Conservation (phyloP, 2,888 invertebrate species). For the Patella caerulea region DNA sequence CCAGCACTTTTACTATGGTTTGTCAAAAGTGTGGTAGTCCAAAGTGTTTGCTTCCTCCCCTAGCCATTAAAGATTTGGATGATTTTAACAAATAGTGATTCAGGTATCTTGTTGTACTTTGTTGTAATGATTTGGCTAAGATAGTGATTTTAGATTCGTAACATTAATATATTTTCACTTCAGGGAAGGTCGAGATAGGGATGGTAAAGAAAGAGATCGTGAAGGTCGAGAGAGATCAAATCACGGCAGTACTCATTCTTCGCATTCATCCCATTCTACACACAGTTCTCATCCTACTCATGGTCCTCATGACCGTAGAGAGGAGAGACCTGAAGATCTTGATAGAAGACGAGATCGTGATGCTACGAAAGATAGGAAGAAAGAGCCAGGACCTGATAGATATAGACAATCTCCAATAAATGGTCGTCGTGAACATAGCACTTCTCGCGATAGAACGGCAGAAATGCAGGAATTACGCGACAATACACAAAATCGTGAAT, state of each 20-base stretch:
- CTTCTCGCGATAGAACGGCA: slow-evolving; percentile 27
- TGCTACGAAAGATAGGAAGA: slow-evolving; percentile 29
- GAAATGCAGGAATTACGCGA: slow-evolving; percentile 28
- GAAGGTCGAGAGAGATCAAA: slow-evolving; percentile 14
- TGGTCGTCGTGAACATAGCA: slow-evolving; percentile 32
- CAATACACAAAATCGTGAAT: slow-evolving; percentile 36
- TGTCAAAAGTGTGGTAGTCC: too few relatives aligned
- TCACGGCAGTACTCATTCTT: neutral
- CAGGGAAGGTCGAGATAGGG: slow-evolving; percentile 37
- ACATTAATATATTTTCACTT: neutral
- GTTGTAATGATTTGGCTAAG: too few relatives aligned
- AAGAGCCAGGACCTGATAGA: slow-evolving; percentile 35
- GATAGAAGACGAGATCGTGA: slow-evolving; percentile 32
- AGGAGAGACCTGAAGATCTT: slow-evolving; percentile 35
- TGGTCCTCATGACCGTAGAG: slow-evolving; percentile 8
- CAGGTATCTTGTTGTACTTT: too few relatives aligned
- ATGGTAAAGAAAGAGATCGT: slow-evolving; percentile 19
- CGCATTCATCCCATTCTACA: slow-evolving; percentile 18
- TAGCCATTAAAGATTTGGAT: too few relatives aligned
- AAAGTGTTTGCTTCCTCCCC: too few relatives aligned
- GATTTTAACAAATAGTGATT: too few relatives aligned
- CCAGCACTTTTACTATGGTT: too few relatives aligned
- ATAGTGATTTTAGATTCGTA: too few relatives aligned
- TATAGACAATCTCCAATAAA: slow-evolving; percentile 54
- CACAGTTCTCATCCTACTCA: slow-evolving; percentile 23